Evolutionary conservation across 1,140 invertebrate species (phyloP).

Genomic region (Myzus persicae): DNA sequence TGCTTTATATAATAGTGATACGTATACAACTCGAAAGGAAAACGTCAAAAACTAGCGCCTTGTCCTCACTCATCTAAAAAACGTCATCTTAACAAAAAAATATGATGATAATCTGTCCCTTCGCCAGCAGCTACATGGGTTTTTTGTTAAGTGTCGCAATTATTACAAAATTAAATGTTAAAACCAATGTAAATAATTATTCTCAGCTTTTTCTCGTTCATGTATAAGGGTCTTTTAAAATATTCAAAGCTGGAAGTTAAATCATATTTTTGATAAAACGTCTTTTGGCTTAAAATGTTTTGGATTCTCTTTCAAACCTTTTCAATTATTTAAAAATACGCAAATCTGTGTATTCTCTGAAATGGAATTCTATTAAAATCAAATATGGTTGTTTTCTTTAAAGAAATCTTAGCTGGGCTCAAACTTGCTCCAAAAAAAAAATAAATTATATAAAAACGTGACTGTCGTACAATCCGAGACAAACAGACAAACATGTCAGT

Average conservation of each 20-base stretch:
- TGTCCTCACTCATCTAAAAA: neutral
- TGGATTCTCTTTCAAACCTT: neutral
- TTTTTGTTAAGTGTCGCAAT: neutral
- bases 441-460: neutral
- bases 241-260: neutral
- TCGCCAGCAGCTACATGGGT: neutral
- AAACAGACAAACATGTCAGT: constrained; percentile 28
- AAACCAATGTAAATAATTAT: neutral
- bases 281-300: neutral
- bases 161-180: neutral
- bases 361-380: neutral
- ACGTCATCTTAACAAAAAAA: neutral
- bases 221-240: neutral
- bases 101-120: neutral
- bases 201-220: neutral
- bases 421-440: neutral
- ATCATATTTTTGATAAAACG: neutral
- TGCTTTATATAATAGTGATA: neutral
- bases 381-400: neutral
- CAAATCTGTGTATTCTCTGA: neutral
- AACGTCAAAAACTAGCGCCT: neutral
- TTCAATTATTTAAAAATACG: neutral
- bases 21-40: neutral
- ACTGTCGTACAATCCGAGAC: neutral
- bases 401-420: neutral